phyloP scores from a whole-genome alignment of 2,113 vertebrate genomes.

The Genyomyrus donnyi region DNA sequence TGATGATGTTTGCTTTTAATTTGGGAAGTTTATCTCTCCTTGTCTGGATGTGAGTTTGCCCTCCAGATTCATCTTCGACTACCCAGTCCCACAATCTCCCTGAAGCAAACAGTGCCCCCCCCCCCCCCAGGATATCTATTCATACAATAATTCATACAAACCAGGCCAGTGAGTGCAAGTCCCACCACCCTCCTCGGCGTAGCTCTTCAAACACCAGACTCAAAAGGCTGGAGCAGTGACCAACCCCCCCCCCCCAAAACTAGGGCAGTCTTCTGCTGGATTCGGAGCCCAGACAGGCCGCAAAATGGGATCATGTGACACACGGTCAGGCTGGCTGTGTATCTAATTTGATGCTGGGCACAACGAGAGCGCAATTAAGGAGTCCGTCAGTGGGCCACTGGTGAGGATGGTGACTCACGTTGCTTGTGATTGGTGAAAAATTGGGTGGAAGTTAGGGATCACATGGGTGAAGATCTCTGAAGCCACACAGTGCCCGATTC shows the following conservation, averaged over 20 bases:
- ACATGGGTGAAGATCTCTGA: background rate
- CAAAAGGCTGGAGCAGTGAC: background rate
- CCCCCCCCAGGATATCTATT: background rate
- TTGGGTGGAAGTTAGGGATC: background rate
- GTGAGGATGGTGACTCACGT: background rate
- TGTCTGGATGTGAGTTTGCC: background rate
- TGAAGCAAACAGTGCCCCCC: background rate
- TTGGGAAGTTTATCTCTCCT: background rate
- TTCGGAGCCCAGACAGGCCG: slow-evolving; percentile 15
- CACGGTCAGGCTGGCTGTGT: slow-evolving; percentile 19
- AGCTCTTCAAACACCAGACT: background rate
- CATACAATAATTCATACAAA: background rate
- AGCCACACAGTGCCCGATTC: background rate
- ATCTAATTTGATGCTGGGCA: slow-evolving; percentile 31
- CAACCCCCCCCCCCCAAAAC: background rate
- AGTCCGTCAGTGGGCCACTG: background rate
- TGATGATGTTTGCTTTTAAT: background rate
- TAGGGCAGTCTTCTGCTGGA: slow-evolving; percentile 7
- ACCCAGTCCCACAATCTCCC: background rate
- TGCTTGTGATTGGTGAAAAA: background rate
- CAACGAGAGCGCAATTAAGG: background rate
- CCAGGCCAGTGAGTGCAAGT: background rate
- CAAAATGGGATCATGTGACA: slow-evolving; percentile 13
- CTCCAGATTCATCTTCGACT: background rate
- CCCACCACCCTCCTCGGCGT: background rate